phyloP scores from a whole-genome alignment of 2,113 vertebrate genomes.

The Gobius niger region DNA sequence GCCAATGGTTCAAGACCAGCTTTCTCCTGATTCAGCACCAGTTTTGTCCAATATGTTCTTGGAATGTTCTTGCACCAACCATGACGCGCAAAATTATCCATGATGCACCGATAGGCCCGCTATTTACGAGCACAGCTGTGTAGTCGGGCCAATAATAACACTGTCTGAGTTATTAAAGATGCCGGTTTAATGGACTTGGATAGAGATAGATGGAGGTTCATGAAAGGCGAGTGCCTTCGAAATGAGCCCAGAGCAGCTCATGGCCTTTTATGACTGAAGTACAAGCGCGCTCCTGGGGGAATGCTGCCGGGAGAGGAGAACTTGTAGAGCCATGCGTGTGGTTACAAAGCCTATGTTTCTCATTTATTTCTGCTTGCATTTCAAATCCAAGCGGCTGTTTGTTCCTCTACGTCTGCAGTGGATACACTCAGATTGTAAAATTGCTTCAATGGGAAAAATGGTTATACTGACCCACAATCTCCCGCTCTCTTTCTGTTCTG shows the following conservation, averaged over 20 bases:
- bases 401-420: slow-evolving; percentile 12
- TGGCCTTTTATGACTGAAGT: slow-evolving; percentile 42
- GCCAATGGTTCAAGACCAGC: too few species aligned
- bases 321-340: slow-evolving; percentile 14
- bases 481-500: too few species aligned
- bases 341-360: slow-evolving; percentile 45
- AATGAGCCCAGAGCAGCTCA: slow-evolving; percentile 35
- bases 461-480: too few species aligned
- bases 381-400: neutral
- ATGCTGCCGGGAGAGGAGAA: slow-evolving; percentile 8
- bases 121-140: neutral
- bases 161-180: slow-evolving; percentile 17
- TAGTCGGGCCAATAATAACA: neutral
- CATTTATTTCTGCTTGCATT: slow-evolving; percentile 19
- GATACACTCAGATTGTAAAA: slow-evolving; percentile 17
- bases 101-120: slow-evolving; percentile 11
- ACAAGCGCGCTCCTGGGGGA: slow-evolving; percentile 39
- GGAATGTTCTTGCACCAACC: neutral
- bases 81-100: neutral
- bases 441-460: neutral
- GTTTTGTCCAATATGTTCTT: neutral
- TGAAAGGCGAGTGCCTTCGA: slow-evolving; percentile 22
- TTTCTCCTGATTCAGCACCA: too few species aligned
- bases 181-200: neutral
- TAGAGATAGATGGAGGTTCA: slow-evolving; percentile 12